Conservation (phyloP, 2,113 vertebrate species). For the Megaleporinus macrocephalus region DNA sequence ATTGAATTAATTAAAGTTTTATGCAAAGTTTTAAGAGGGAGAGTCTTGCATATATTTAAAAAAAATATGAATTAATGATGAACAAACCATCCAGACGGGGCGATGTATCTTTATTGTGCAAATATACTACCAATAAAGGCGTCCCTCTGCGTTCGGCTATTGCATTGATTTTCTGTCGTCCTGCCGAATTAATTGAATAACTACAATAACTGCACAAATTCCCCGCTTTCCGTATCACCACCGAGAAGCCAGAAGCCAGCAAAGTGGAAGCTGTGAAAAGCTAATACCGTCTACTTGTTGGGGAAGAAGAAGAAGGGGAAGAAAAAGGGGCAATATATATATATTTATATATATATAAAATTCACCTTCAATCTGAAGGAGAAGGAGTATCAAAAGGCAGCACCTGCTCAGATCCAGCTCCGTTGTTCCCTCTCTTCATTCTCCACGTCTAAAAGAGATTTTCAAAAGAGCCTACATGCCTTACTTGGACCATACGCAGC, state of each 20-base stretch:
- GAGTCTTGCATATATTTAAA: background rate
- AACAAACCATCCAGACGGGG: constrained; percentile 3
- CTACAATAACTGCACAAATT: background rate
- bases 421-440: background rate
- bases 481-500: background rate
- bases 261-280: background rate
- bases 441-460: constrained; percentile 14
- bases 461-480: constrained; percentile 21
- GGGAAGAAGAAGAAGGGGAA: background rate
- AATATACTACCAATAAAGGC: constrained; percentile 16
- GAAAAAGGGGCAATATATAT: too few species aligned
- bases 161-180: constrained; percentile 9
- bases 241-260: constrained; percentile 1
- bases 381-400: background rate
- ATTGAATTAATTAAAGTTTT: constrained; percentile 26
- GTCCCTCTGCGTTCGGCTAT: constrained; percentile 10
- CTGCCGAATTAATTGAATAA: background rate
- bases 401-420: constrained; percentile 3
- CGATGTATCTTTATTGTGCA: constrained; percentile 26
- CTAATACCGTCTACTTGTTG: background rate
- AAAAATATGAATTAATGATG: background rate
- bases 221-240: background rate
- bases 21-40: background rate
- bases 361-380: background rate
- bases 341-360: too few species aligned